Conservation (phyloP, 2,113 vertebrate genomes). For the Coturnix japonica region DNA sequence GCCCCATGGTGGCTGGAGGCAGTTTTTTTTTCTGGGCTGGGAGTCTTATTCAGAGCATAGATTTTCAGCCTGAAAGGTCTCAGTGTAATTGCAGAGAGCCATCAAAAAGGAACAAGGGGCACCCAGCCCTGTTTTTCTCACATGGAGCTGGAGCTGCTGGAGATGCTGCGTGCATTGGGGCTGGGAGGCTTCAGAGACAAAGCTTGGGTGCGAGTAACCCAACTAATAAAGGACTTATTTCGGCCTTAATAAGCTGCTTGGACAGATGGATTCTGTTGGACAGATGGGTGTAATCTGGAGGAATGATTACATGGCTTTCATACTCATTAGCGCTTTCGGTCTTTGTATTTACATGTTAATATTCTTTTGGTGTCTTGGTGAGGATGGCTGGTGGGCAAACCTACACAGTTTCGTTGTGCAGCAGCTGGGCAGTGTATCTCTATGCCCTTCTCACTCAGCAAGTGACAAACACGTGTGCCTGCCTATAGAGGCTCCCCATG, state of each 20-base stretch:
- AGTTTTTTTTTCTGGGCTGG: background rate
- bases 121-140: background rate
- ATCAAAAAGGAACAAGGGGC: background rate
- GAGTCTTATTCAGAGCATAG: background rate
- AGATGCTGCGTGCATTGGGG: background rate
- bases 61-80: background rate
- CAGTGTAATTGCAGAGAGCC: background rate
- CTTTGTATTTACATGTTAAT: constrained; percentile 16
- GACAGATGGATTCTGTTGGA: constrained; percentile 68
- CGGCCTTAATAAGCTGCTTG: constrained; percentile 70
- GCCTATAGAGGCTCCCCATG: rapidly evolving
- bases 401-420: background rate
- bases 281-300: constrained; percentile 70
- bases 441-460: background rate
- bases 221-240: constrained; percentile 67
- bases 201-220: constrained; percentile 47
- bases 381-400: background rate
- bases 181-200: constrained; percentile 39
- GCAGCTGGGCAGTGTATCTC: background rate
- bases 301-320: constrained; percentile 51
- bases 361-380: constrained; percentile 2
- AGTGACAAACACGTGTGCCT: rapidly evolving
- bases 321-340: constrained; percentile 55
- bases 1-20: background rate
- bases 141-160: background rate